Base-by-base conservation (phyloP, 2,888 invertebrate genomes). In the Bugula neritina region DNA sequence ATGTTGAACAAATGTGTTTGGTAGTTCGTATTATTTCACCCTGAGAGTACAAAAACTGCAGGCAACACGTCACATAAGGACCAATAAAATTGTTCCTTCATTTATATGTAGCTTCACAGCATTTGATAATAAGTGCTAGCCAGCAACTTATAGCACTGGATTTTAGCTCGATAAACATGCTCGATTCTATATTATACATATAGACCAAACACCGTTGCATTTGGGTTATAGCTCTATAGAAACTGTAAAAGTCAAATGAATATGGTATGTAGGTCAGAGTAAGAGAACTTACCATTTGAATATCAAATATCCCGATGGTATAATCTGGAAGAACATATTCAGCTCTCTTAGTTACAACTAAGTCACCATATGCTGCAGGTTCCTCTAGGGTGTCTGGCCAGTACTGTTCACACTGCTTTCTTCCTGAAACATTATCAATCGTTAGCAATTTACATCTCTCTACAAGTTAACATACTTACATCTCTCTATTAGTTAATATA, bases 1-100 rank as follows among this genome's bases (percentile, higher is more conserved):
- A 88, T 76, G 89, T 87, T 79, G 89, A 91, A 79, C 89, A 89
- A 78, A 90, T 87, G 80, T 91, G 91, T 27, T 87, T 87, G 27
- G 90, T 85, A 35, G 76, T 81, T 63, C 85, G 81, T 71, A 80
- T 82, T 35, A 82, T 81, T 35, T 80, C 84, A 83, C 87, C 78
- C 73, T 81, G 80, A 71, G 72, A 73, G 5, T 5, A 43, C 5
- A 10, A 43, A 17, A 10, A 17, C 10, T 43, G 43, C 43, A 43
- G 5, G 43, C 43, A 43, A 17, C 17, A 43, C 5, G 43, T 17
- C 43, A 17, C 17, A 43, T 5, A 43, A 5, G 5, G 43, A 43
- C 10, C 43, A 43, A 17, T 43, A 17, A 43, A 17, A 10, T 10
- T n/a, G n/a, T n/a, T n/a, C n/a, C n/a, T n/a, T n/a, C n/a, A n/a